Evolutionary conservation across 2,888 invertebrate genomes (phyloP).

Genomic region (Emmelina monodactyla): DNA sequence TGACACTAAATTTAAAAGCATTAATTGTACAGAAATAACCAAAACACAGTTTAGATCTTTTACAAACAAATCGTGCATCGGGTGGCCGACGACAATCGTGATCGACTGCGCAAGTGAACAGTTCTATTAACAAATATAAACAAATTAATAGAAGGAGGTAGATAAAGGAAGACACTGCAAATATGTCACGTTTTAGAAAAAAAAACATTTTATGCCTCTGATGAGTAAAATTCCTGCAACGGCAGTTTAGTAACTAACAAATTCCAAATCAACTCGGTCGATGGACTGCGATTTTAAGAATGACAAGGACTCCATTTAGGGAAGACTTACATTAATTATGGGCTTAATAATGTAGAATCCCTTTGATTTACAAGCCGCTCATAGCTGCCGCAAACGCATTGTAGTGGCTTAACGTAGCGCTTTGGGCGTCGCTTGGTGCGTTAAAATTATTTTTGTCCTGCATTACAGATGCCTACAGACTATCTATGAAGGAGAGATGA

Average conservation of each 20-base stretch:
- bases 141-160: conserved; percentile 67
- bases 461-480: conserved; percentile 26
- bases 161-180: background rate
- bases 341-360: conserved; percentile 64
- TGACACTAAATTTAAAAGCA: conserved; percentile 66
- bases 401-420: conserved; percentile 58
- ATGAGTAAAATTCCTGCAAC: no score
- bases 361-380: conserved; percentile 65
- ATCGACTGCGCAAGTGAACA: conserved; percentile 64
- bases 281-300: conserved; percentile 62
- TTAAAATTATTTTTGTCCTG: conserved; percentile 61
- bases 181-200: no score
- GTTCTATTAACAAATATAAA: conserved; percentile 65
- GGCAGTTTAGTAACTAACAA: no score
- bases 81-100: conserved; percentile 60
- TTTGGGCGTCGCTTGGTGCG: conserved; percentile 36
- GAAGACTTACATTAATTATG: conserved; percentile 62
- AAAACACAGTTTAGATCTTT: conserved; percentile 64
- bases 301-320: conserved; percentile 59
- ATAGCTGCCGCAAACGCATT: conserved; percentile 61
- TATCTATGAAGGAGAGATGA: conserved; percentile 45
- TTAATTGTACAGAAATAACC: conserved; percentile 65
- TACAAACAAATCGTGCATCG: conserved; percentile 64
- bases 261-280: no score
- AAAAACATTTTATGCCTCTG: no score